Percentiles rank a stretch among this genome's conserved stretches.
phyloP scores from a whole-genome alignment of 2,888 invertebrate species.

The Lagria hirta region DNA sequence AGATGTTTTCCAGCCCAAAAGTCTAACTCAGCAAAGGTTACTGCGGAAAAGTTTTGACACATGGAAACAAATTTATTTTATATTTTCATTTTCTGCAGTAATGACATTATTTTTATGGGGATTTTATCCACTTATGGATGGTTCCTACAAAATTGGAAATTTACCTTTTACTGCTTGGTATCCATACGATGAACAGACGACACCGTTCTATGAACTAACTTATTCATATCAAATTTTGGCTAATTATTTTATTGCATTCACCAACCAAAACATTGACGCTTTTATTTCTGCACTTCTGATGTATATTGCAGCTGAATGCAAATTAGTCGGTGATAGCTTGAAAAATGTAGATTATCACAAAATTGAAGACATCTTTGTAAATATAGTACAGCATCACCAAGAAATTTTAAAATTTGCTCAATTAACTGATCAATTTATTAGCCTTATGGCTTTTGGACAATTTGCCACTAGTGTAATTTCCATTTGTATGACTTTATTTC shows the following conservation, averaged over 20 bases:
- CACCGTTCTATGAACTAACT: slow-evolving; percentile 6
- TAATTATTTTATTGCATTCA: slow-evolving; percentile 9
- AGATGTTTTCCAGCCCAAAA: slow-evolving; percentile 9
- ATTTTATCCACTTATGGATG: slow-evolving; percentile 3
- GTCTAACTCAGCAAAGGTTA: neutral
- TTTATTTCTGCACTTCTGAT: slow-evolving; percentile 10
- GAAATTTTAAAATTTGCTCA: slow-evolving; percentile 3
- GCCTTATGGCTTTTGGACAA: too few relatives aligned
- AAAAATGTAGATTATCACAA: slow-evolving; percentile 1
- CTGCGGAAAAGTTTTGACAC: neutral
- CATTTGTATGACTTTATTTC: too few relatives aligned
- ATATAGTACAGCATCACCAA: slow-evolving; percentile 4
- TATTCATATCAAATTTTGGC: slow-evolving; percentile 10
- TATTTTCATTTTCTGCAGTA: slow-evolving; percentile 3
- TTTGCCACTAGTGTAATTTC: too few relatives aligned
- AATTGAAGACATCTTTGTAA: neutral
- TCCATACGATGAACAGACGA: slow-evolving; percentile 4
- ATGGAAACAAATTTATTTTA: slow-evolving; percentile 7
- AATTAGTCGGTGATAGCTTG: slow-evolving; percentile 1
- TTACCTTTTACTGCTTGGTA: slow-evolving; percentile 12
- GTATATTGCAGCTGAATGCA: slow-evolving; percentile 5
- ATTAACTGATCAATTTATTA: too few relatives aligned
- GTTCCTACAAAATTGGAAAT: slow-evolving; percentile 1
- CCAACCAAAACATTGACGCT: slow-evolving; percentile 13
- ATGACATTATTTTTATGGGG: slow-evolving; percentile 11